These are phyloP conservation scores for Intellagama lesueurii DNA, from an alignment of 2,797 vertebrate species.

Conservation along the genomic window DNA sequence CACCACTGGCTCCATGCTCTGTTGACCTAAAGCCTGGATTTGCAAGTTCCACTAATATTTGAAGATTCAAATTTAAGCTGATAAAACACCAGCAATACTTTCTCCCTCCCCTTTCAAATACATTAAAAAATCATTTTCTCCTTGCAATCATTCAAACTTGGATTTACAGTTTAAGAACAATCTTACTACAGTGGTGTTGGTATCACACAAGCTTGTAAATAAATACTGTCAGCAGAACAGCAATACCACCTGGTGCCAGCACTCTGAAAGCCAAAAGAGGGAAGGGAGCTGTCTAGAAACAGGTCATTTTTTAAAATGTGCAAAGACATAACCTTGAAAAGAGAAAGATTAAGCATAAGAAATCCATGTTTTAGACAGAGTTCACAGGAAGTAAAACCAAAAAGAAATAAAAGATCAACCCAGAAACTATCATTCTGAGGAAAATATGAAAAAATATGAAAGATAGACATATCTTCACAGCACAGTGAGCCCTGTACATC, in stretches of 20 bases:
- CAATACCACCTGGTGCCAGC: not conserved
- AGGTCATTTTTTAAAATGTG: not conserved
- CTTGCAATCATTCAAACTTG: constrained; percentile 18
- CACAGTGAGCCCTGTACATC: not conserved
- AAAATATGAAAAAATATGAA: not conserved
- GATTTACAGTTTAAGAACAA: not conserved
- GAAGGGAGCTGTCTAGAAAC: not conserved
- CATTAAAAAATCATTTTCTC: constrained; percentile 22
- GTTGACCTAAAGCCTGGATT: constrained; percentile 43
- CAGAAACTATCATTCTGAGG: not conserved
- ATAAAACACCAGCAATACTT: constrained; percentile 27
- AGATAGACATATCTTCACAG: not conserved
- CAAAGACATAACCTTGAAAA: not conserved
- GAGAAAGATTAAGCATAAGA: not conserved
- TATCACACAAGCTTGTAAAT: not conserved
- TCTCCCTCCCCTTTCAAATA: not conserved
- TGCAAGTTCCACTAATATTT: constrained; percentile 50
- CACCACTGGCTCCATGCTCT: not conserved
- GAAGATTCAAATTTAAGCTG: constrained; percentile 29
- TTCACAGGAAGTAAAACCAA: not conserved
- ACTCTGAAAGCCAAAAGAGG: not conserved
- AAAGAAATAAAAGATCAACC: not conserved
- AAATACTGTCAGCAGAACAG: constrained; percentile 28
- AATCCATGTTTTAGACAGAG: not conserved
- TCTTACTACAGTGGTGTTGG: not conserved